phyloP scores from a whole-genome alignment of 1,140 invertebrate genomes.

The Linepithema humile region DNA sequence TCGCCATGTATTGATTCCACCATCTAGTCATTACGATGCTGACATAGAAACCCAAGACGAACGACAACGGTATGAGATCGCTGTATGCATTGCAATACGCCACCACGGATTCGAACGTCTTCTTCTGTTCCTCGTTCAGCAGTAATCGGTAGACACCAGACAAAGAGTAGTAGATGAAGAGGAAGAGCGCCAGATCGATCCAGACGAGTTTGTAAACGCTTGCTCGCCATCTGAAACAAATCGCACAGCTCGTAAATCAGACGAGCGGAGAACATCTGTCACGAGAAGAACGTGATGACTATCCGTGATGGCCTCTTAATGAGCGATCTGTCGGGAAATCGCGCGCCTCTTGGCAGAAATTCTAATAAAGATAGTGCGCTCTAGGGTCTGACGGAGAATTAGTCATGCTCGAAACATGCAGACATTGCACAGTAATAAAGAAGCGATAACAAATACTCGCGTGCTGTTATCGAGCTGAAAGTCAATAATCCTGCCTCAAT shows the following conservation, averaged over 20 bases:
- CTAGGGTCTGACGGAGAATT: not conserved
- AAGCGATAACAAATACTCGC: not conserved
- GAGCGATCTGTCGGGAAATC: not conserved
- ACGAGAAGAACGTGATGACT: not conserved
- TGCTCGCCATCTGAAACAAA: conserved; percentile 87
- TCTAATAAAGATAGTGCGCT: not conserved
- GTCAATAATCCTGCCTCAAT: not conserved
- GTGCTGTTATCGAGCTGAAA: conserved; percentile 9
- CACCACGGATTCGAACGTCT: conserved; percentile 91
- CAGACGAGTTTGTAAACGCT: conserved; percentile 91
- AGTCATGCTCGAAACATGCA: not conserved
- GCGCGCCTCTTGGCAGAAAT: not conserved
- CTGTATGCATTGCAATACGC: conserved; percentile 92
- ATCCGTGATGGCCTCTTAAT: not conserved
- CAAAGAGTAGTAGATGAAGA: conserved; percentile 86
- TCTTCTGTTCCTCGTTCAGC: conserved; percentile 85
- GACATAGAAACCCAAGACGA: conserved; percentile 96
- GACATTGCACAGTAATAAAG: not conserved
- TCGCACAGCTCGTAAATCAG: conserved; percentile 8
- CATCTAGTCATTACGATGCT: conserved; percentile 96
- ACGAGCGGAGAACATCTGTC: not conserved
- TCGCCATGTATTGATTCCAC: conserved; percentile 94
- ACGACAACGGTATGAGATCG: conserved; percentile 92
- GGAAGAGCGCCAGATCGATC: conserved; percentile 87
- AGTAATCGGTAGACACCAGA: conserved; percentile 86